Evolutionary conservation across 2,113 vertebrate genomes (phyloP).

Genomic region (Baryphthengus martii): DNA sequence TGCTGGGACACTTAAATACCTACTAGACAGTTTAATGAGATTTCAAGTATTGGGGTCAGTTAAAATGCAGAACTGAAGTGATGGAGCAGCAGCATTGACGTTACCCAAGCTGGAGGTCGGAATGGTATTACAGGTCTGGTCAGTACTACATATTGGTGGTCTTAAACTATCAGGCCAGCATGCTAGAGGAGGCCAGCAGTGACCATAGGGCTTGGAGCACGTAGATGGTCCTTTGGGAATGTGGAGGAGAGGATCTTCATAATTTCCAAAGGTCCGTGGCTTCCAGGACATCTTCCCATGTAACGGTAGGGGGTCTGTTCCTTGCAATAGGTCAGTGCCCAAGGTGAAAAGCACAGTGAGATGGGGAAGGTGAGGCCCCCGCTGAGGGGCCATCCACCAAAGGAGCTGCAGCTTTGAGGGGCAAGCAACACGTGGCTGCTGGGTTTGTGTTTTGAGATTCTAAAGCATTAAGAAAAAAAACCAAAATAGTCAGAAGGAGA

Average conservation of each 20-base stretch:
- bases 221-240: neutral
- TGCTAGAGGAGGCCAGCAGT: neutral
- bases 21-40: neutral
- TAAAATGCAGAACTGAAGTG: fast-evolving
- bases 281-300: fast-evolving
- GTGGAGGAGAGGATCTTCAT: neutral
- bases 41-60: neutral
- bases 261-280: neutral
- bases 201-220: neutral
- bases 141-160: neutral
- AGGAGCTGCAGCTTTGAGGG: neutral
- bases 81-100: fast-evolving
- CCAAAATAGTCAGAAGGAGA: neutral
- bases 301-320: fast-evolving
- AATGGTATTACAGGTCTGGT: neutral
- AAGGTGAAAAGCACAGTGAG: neutral
- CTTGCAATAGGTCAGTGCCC: neutral
- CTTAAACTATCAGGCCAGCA: neutral
- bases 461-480: neutral
- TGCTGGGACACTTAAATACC: neutral
- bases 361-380: neutral
- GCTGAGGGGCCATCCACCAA: fast-evolving
- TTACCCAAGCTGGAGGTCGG: neutral
- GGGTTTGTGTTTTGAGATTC: neutral
- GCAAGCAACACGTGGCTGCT: neutral